phyloP scores from a whole-genome alignment of 2,797 vertebrate species.

The Acestrorhynchus altus region DNA sequence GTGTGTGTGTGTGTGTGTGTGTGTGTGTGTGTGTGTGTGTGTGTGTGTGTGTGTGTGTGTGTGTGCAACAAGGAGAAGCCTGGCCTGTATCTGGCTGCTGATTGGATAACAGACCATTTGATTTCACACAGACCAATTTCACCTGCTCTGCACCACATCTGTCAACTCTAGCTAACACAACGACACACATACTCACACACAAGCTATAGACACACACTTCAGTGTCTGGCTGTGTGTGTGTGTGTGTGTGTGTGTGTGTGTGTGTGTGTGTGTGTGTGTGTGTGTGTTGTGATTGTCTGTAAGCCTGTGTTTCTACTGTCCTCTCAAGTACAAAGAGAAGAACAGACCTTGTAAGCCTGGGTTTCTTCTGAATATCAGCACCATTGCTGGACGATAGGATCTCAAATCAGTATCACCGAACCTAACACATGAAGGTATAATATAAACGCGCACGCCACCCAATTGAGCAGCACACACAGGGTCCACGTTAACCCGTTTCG shows the following conservation, averaged over 20 bases:
- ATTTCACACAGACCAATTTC: constrained; percentile 25
- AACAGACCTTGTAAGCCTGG: too few relatives aligned
- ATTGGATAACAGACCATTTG: constrained; percentile 15
- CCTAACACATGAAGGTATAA: too few relatives aligned
- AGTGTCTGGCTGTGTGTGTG: not conserved
- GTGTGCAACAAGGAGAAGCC: not conserved
- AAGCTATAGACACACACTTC: too few relatives aligned
- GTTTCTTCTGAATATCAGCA: too few relatives aligned
- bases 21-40: not conserved
- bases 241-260: not conserved
- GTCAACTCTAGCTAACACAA: constrained; percentile 1
- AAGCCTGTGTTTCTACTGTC: not conserved
- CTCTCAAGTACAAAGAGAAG: not conserved
- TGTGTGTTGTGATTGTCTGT: not conserved
- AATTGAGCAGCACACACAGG: too few relatives aligned
- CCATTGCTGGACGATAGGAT: too few relatives aligned
- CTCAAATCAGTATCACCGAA: too few relatives aligned
- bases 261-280: not conserved
- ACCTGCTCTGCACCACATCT: not conserved
- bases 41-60: not conserved
- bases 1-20: not conserved
- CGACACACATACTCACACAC: not conserved
- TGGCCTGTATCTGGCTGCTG: not conserved
- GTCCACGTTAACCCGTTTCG: too few relatives aligned
- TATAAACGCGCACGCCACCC: too few relatives aligned